Conservation (phyloP, 2,888 invertebrate genomes). For the Criorhina ranunculi region DNA sequence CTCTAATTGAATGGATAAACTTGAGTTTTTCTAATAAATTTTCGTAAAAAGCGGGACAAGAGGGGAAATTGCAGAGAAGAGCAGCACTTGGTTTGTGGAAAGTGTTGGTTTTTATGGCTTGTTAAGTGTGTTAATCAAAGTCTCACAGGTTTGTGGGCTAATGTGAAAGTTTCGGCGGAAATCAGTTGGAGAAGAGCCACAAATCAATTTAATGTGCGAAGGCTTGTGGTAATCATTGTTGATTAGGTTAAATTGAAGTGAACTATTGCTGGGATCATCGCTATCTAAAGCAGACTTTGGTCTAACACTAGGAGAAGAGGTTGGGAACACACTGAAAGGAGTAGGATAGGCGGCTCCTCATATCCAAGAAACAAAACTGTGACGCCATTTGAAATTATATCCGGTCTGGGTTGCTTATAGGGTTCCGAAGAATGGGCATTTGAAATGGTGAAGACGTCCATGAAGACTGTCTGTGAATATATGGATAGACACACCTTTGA, state of each 20-base stretch:
- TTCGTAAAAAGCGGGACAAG: neutral
- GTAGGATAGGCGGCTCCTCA: no score
- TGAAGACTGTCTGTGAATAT: no score
- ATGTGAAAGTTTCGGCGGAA: conserved; percentile 47
- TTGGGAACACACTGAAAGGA: no score
- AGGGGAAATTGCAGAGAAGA: conserved; percentile 25
- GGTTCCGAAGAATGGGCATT: no score
- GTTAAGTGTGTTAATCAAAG: conserved; percentile 26
- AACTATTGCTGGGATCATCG: no score
- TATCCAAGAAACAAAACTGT: no score
- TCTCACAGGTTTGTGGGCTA: neutral
- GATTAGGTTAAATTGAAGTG: conserved; percentile 10
- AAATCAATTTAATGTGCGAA: conserved; percentile 25
- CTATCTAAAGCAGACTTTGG: no score
- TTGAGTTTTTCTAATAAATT: conserved; percentile 44
- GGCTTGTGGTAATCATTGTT: conserved; percentile 16
- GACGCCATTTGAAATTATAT: no score
- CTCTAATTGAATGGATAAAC: conserved; percentile 51
- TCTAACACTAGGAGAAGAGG: no score
- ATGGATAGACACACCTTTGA: no score
- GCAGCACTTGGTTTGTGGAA: neutral
- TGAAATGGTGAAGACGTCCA: no score
- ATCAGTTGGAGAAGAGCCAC: conserved; percentile 1
- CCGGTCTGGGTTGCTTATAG: no score
- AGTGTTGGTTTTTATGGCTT: conserved; percentile 19